Percentiles rank a stretch among this genome's conserved stretches.
phyloP scores from a whole-genome alignment of 2,888 invertebrate species.

The Stenodema calcarata region DNA sequence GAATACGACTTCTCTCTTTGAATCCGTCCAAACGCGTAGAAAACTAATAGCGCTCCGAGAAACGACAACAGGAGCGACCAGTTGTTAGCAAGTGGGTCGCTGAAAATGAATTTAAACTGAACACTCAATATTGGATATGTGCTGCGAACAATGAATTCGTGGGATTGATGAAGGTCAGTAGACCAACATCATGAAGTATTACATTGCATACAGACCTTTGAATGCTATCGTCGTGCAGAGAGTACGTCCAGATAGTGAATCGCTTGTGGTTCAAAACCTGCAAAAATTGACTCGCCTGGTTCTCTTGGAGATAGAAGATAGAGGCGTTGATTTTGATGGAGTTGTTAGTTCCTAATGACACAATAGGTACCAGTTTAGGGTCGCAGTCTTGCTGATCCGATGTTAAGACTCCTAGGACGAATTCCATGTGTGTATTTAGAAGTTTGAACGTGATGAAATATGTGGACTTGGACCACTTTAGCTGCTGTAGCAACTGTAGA shows the following conservation, averaged over 20 bases:
- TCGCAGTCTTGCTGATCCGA: background rate
- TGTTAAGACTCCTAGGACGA: background rate
- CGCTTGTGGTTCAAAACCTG: background rate
- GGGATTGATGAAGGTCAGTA: too few relatives aligned
- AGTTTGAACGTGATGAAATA: too few relatives aligned
- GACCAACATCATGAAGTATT: too few relatives aligned
- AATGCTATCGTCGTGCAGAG: background rate
- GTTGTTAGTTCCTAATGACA: background rate
- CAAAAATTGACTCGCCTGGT: background rate
- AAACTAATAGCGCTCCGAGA: background rate
- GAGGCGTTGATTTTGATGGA: background rate
- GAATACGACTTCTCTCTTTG: conserved; percentile 4
- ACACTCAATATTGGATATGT: too few relatives aligned
- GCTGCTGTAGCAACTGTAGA: too few relatives aligned
- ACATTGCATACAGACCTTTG: too few relatives aligned
- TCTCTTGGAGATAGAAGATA: background rate
- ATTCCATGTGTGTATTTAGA: conserved; percentile 16
- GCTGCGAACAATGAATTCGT: too few relatives aligned
- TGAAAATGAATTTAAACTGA: background rate
- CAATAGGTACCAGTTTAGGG: background rate
- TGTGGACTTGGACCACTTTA: too few relatives aligned
- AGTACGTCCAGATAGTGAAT: background rate
- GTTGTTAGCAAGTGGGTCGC: background rate
- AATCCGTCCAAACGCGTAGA: background rate
- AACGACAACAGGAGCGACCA: background rate